Percentiles rank a stretch among this genome's conserved stretches.
These are phyloP conservation scores for Metalampra italica DNA, from an alignment of 2,888 invertebrate genomes.

Conservation along the genomic window DNA sequence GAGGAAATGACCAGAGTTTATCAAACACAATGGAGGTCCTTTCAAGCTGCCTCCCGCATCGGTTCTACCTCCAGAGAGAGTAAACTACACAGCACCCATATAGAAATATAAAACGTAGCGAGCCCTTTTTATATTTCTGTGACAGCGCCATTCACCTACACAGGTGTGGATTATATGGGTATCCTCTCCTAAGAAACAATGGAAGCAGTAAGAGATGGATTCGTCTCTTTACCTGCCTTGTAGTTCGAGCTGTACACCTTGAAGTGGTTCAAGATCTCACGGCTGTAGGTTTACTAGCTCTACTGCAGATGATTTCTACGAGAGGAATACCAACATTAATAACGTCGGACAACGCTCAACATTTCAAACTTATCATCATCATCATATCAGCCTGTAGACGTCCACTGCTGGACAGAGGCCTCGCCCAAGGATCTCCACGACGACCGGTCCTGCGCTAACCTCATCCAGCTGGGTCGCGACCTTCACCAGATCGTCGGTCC, in stretches of 20 bases:
- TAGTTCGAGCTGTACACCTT: too few relatives aligned
- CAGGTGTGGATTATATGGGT: constrained; percentile 12
- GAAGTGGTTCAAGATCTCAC: constrained; percentile 6
- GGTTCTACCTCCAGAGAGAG: constrained; percentile 10
- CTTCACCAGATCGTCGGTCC: too few relatives aligned
- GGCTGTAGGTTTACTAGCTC: constrained; percentile 8
- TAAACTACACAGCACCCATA: constrained; percentile 1
- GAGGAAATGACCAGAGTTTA: constrained; percentile 6
- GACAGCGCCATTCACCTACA: constrained; percentile 9
- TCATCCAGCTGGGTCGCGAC: too few relatives aligned
- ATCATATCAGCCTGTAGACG: too few relatives aligned
- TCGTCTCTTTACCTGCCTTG: too few relatives aligned
- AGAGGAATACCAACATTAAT: constrained; percentile 11
- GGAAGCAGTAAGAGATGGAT: background rate
- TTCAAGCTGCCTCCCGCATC: constrained; percentile 10
- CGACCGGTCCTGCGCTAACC: too few relatives aligned
- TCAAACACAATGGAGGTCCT: constrained; percentile 13
- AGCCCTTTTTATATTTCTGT: too few relatives aligned
- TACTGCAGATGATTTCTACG: background rate
- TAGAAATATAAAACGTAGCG: too few relatives aligned
- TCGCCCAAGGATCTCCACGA: too few relatives aligned
- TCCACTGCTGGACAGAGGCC: too few relatives aligned
- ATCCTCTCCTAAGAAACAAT: background rate
- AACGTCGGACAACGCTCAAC: constrained; percentile 13
- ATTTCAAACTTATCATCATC: too few relatives aligned